These are phyloP conservation scores for Drosophila subpulchrella DNA, from an alignment of 1,140 invertebrate species.

Conservation along the genomic window DNA sequence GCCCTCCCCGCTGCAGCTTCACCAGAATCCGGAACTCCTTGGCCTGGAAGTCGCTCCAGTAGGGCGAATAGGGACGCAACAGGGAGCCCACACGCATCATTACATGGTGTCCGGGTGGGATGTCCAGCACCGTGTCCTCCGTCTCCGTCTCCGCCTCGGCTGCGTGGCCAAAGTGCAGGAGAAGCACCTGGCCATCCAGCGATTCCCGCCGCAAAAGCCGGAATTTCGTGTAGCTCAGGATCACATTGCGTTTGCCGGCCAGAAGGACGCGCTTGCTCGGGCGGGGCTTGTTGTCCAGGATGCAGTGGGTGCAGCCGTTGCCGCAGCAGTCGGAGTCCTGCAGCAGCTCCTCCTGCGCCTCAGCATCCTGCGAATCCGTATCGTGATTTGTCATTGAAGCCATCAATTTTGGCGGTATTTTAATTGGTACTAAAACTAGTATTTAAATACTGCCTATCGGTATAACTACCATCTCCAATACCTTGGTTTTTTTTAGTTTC, in stretches of 20 bases:
- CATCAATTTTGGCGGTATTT: no score
- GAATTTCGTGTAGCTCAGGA: slow-evolving; percentile 57
- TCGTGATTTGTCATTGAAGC: no score
- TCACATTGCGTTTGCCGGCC: slow-evolving; percentile 61
- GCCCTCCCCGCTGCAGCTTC: slow-evolving; percentile 61
- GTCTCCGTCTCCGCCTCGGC: neutral
- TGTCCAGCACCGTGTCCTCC: slow-evolving; percentile 57
- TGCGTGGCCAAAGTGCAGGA: slow-evolving; percentile 56
- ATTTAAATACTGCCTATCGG: no score
- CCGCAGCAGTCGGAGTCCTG: slow-evolving; percentile 71
- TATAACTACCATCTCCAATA: no score
- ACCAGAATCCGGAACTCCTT: slow-evolving; percentile 77
- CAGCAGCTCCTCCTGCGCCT: slow-evolving; percentile 17
- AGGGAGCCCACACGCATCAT: slow-evolving; percentile 61
- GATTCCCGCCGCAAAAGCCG: slow-evolving; percentile 40
- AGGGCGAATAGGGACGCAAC: slow-evolving; percentile 77
- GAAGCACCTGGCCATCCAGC: slow-evolving; percentile 35
- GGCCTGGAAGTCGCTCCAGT: slow-evolving; percentile 59
- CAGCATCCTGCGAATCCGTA: neutral
- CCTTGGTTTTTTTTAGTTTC: no score
- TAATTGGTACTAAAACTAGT: no score
- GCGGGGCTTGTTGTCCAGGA: slow-evolving; percentile 64
- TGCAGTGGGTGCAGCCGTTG: slow-evolving; percentile 81
- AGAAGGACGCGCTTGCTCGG: slow-evolving; percentile 47
- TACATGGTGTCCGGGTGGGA: slow-evolving; percentile 75